These are phyloP conservation scores for Eugnorisma glareosa DNA, from an alignment of 2,888 invertebrate species.

Conservation along the genomic window DNA sequence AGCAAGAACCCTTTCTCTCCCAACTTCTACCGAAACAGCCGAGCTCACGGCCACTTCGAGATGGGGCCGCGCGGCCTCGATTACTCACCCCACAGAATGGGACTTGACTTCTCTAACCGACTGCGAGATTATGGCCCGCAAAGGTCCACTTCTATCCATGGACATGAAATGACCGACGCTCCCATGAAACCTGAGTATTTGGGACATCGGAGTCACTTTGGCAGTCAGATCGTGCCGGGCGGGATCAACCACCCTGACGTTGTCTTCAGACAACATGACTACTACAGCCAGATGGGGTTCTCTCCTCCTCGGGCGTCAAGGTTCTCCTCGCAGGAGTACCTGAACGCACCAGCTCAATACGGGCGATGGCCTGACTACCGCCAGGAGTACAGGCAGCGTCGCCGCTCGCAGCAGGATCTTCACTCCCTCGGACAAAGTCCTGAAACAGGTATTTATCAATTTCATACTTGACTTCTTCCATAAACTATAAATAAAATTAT, in stretches of 20 bases:
- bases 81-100: constrained; percentile 87
- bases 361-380: constrained; percentile 87
- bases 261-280: constrained; percentile 87
- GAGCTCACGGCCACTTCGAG: constrained; percentile 87
- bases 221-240: constrained; percentile 84
- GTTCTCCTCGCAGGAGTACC: constrained; percentile 89
- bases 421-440: constrained; percentile 86
- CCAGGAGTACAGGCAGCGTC: constrained; percentile 85
- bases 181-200: constrained; percentile 85
- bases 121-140: constrained; percentile 86
- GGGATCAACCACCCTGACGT: constrained; percentile 86
- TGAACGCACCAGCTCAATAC: constrained; percentile 85
- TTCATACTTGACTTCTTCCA: not conserved
- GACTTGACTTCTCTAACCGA: constrained; percentile 83
- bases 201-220: constrained; percentile 83
- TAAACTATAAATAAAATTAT: not conserved
- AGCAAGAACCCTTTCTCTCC: constrained; percentile 87
- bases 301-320: constrained; percentile 85
- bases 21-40: constrained; percentile 81
- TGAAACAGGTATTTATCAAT: constrained; percentile 82
- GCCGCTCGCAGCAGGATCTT: constrained; percentile 88
- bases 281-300: constrained; percentile 84
- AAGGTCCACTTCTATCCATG: constrained; percentile 87
- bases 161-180: constrained; percentile 86
- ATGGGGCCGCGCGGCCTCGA: constrained; percentile 88